phyloP scores from a whole-genome alignment of 2,888 invertebrate species.

The Eristalis pertinax region DNA sequence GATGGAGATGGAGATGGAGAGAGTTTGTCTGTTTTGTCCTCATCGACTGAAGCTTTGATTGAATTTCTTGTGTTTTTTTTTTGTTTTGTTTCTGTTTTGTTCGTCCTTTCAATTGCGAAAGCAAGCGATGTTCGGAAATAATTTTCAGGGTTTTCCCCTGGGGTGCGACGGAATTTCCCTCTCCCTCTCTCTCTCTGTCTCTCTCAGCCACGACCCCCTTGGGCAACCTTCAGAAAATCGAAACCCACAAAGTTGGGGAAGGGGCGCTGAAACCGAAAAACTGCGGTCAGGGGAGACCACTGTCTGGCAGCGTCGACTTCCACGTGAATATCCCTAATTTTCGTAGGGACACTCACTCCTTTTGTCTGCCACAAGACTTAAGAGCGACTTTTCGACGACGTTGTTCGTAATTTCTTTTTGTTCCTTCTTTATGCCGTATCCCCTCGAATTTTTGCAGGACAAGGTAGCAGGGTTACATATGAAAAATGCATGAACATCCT shows the following conservation, averaged over 20 bases:
- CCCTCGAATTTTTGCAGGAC: neutral
- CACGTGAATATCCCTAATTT: conserved; percentile 37
- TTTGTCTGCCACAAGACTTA: conserved; percentile 7
- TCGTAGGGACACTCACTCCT: conserved; percentile 22
- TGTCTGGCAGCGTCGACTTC: conserved; percentile 33
- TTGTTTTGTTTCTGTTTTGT: neutral
- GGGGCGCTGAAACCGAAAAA: conserved; percentile 18
- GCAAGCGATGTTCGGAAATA: neutral
- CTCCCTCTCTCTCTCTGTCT: neutral
- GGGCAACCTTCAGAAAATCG: neutral
- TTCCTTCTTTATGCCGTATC: neutral
- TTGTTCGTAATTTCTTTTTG: conserved; percentile 5
- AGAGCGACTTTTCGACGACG: conserved; percentile 32
- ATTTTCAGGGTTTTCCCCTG: neutral
- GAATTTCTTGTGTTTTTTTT: conserved; percentile 5
- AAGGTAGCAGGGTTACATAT: conserved; percentile 4
- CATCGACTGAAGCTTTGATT: conserved; percentile 34
- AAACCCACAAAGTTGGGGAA: neutral
- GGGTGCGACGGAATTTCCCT: conserved; percentile 7
- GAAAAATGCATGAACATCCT: conserved; percentile 62
- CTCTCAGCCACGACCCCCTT: neutral
- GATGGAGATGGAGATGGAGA: conserved; percentile 11
- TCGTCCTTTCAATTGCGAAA: neutral
- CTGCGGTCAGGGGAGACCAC: conserved; percentile 19
- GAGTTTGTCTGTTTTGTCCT: conserved; percentile 22